These are phyloP conservation scores for Folsomia manolachei DNA, from an alignment of 2,888 invertebrate genomes.

Conservation along the genomic window DNA sequence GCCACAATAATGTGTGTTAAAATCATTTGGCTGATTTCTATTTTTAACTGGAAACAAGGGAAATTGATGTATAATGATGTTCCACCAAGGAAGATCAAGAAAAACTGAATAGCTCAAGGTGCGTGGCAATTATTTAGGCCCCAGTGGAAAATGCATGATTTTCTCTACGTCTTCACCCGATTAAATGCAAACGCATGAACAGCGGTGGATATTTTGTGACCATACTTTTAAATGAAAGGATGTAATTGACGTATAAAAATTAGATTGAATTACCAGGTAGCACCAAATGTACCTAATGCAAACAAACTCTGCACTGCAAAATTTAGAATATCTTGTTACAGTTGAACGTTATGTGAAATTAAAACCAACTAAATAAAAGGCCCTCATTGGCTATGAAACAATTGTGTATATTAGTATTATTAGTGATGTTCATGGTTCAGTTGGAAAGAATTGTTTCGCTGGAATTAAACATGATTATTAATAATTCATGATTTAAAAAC, in stretches of 20 bases:
- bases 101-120: no score
- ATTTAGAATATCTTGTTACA: no score
- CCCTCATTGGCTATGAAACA: background rate
- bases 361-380: background rate
- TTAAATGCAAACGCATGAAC: background rate
- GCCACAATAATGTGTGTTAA: conserved; percentile 6
- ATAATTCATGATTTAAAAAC: background rate
- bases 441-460: background rate
- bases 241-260: background rate
- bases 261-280: background rate
- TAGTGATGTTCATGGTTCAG: no score
- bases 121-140: background rate
- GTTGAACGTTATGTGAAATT: no score
- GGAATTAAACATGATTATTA: background rate
- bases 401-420: no score
- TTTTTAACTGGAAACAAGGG: background rate
- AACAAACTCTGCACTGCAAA: background rate
- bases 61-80: background rate
- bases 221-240: background rate
- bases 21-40: background rate
- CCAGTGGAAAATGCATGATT: background rate
- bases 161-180: background rate
- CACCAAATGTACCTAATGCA: background rate
- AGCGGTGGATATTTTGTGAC: background rate
- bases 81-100: background rate